Evolutionary conservation across 2,888 invertebrate genomes (phyloP).

Genomic region (Drosophila meridionalis): DNA sequence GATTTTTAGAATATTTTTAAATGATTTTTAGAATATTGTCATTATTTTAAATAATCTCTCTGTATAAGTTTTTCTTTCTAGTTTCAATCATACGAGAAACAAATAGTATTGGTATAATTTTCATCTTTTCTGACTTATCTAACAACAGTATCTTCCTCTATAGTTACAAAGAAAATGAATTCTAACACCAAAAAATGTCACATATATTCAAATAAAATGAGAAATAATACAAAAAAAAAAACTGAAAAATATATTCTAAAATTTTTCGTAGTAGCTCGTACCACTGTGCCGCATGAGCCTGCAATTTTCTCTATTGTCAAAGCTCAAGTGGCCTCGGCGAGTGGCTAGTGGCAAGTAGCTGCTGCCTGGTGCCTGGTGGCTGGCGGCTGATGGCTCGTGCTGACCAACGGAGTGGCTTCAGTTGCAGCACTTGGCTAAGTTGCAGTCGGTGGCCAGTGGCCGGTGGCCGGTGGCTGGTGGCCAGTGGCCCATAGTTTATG

Average conservation of each 20-base stretch:
- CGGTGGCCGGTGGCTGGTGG: conserved; percentile 38
- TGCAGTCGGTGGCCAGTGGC: conserved; percentile 36
- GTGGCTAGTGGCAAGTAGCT: conserved; percentile 28
- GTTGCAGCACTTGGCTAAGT: conserved; percentile 35
- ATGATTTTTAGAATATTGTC: no score
- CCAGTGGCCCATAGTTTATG: conserved; percentile 65
- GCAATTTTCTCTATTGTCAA: conserved; percentile 71
- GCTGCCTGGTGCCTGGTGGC: neutral
- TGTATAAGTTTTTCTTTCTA: no score
- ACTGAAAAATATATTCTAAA: neutral
- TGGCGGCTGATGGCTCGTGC: neutral
- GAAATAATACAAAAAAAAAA: neutral
- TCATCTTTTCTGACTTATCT: no score
- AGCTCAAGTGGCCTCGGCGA: conserved; percentile 68
- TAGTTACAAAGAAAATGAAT: no score
- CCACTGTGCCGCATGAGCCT: conserved; percentile 38
- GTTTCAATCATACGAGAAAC: no score
- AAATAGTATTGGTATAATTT: no score
- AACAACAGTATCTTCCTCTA: no score
- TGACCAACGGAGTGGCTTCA: conserved; percentile 17
- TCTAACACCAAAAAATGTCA: no score
- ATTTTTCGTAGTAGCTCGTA: neutral
- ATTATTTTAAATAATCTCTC: no score
- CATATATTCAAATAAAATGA: no score
- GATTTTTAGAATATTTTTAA: no score